Conservation (phyloP, 1,140 invertebrate species). For the Ceratina japonica region DNA sequence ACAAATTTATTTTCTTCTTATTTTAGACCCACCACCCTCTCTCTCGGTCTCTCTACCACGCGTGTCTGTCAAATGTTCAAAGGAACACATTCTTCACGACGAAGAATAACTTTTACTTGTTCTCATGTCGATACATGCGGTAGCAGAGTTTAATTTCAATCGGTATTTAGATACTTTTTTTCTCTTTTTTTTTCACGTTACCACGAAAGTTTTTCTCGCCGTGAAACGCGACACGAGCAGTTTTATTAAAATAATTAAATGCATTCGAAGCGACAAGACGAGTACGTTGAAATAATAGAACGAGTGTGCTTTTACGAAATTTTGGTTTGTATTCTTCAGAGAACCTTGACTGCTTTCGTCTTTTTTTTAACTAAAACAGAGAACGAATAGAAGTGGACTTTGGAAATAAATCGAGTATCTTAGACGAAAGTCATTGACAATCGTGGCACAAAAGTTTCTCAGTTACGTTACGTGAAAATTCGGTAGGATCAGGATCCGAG, state of each 20-base stretch:
- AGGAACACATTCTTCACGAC: neutral
- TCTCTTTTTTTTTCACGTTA: conserved; percentile 3
- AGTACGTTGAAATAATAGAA: conserved; percentile 43
- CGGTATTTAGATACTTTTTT: conserved; percentile 4
- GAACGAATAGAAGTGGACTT: conserved; percentile 49
- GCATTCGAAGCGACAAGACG: conserved; percentile 41
- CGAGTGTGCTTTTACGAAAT: conserved; percentile 47
- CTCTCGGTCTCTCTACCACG: too few relatives aligned
- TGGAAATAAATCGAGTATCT: conserved; percentile 36
- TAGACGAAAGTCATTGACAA: conserved; percentile 36
- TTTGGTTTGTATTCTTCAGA: conserved; percentile 48
- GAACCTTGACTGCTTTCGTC: conserved; percentile 47
- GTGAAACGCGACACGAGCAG: neutral
- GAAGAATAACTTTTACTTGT: conserved; percentile 37
- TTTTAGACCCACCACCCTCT: neutral
- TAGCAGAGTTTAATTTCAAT: conserved; percentile 37
- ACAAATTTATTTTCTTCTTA: conserved; percentile 40
- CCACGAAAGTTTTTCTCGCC: neutral
- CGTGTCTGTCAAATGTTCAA: too few relatives aligned
- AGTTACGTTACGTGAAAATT: conserved; percentile 28
- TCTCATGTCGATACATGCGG: conserved; percentile 60
- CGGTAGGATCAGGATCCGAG: conserved; percentile 54
- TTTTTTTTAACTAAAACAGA: neutral
- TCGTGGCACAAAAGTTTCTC: conserved; percentile 44
- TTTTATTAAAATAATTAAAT: conserved; percentile 28